Conservation (phyloP, 1,140 invertebrate species). For the Heliconius eleuchia region DNA sequence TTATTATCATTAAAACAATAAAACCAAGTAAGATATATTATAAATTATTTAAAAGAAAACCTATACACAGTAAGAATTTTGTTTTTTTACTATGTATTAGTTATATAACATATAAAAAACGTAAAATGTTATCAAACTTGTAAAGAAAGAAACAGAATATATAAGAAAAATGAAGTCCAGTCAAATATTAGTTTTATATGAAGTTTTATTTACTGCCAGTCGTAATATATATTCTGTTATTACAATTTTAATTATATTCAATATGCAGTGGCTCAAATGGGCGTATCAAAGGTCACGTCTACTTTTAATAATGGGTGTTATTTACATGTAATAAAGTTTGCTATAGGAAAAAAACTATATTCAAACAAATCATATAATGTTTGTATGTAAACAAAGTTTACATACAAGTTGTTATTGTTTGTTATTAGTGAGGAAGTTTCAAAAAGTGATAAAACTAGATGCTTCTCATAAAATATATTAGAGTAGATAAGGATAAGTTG, state of each 20-base stretch:
- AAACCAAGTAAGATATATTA: too few relatives aligned
- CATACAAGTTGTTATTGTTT: too few relatives aligned
- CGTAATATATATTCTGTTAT: neutral
- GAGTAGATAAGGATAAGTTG: neutral
- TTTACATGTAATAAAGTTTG: neutral
- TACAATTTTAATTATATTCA: slow-evolving; percentile 2
- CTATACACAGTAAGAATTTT: too few relatives aligned
- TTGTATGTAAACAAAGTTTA: neutral
- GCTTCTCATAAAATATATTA: neutral
- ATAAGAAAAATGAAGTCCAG: neutral
- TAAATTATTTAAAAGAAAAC: too few relatives aligned
- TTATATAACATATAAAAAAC: too few relatives aligned
- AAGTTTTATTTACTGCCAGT: neutral
- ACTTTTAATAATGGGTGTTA: neutral
- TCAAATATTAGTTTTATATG: neutral
- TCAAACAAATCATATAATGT: neutral
- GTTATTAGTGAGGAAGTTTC: neutral
- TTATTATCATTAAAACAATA: too few relatives aligned
- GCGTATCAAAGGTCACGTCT: slow-evolving; percentile 14
- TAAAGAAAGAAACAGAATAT: too few relatives aligned
- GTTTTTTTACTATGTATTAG: too few relatives aligned
- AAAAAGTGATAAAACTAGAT: neutral
- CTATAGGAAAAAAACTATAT: neutral
- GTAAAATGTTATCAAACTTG: too few relatives aligned
- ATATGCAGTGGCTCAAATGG: neutral